A percentile compares a stretch with the other conserved stretches of the same genome.
Conservation (phyloP, 2,888 invertebrate genomes). For the Lepidochrysops patricia region DNA sequence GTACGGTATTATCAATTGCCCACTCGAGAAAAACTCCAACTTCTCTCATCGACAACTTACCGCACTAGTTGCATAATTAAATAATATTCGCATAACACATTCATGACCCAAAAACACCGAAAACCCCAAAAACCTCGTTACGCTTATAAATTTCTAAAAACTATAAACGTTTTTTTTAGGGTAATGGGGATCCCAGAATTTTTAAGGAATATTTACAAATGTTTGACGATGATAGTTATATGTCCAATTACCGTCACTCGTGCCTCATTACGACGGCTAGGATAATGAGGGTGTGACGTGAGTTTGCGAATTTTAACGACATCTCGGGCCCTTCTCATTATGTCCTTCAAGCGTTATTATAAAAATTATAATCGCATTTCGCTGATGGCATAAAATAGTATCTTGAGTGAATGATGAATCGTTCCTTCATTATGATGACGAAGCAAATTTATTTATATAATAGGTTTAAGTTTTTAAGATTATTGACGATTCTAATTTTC, state of each 20-base stretch:
- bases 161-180: too few species aligned
- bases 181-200: neutral
- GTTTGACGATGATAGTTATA: neutral
- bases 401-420: neutral
- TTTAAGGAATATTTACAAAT: too few species aligned
- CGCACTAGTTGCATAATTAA: too few species aligned
- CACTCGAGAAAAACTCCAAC: too few species aligned
- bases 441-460: neutral
- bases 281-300: conserved; percentile 9
- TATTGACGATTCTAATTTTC: neutral
- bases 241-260: neutral
- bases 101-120: too few species aligned
- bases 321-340: neutral
- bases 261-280: neutral
- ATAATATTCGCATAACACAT: too few species aligned
- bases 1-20: too few species aligned
- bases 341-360: neutral
- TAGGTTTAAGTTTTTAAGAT: neutral
- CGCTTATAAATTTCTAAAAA: too few species aligned
- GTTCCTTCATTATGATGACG: neutral
- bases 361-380: neutral
- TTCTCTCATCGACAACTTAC: too few species aligned
- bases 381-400: neutral
- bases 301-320: neutral
- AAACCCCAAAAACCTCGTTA: too few species aligned